Base-by-base conservation (phyloP, 2,888 invertebrate species). In the Macaria notata region DNA sequence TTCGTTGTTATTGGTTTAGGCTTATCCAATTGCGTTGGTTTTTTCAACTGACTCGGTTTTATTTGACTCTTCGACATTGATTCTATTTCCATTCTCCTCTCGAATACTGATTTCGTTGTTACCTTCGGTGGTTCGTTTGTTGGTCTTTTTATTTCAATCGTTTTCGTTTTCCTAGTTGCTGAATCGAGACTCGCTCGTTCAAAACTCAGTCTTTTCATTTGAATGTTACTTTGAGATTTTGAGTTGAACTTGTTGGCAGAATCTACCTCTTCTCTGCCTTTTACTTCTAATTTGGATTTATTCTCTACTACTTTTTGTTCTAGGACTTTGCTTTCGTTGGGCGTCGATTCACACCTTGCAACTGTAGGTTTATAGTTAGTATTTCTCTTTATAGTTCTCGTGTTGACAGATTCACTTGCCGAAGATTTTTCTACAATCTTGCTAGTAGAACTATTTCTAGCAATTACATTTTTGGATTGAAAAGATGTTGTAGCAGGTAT, bases 171-270 rank as follows among this genome's bases (percentile, higher is more conserved):
- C 57, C 90, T 75, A 1, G 85, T 86, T 0, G 85, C 87, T 3
- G 92, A 91, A 68, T 92, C 92, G 6, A 92, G 78, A 59, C 92
- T 92, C 0, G 90, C 86, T 71, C 92, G 80, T 79, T 92, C 92
- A 48, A 91, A 92, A 63, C 88, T 88, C 38, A 87, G 61, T 49
- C 92, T 73, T 76, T 91, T 92, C 29, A 92, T 72, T 74, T 90
- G 86, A 65, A 91, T 88, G 49, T 81, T 87, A 1, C 83, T 82
- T 63, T 81, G 78, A 46, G 71, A 70, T 65, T 76, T 59, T 0
- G 54, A 51, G n/a, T 55, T 78, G 9, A 70, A 59, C 64, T 74
- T 78, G 39, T 72, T 73, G n/a, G 43, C 52, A 9, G 62, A 36
- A 45, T 53, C 60, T 29, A 19, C 8, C 19, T 51, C 72, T 33